Evolutionary conservation across 2,113 vertebrate genomes (phyloP), one percentile per base, ranked within the genome.

Genomic region (Sphaerodactylus townsendi): DNA sequence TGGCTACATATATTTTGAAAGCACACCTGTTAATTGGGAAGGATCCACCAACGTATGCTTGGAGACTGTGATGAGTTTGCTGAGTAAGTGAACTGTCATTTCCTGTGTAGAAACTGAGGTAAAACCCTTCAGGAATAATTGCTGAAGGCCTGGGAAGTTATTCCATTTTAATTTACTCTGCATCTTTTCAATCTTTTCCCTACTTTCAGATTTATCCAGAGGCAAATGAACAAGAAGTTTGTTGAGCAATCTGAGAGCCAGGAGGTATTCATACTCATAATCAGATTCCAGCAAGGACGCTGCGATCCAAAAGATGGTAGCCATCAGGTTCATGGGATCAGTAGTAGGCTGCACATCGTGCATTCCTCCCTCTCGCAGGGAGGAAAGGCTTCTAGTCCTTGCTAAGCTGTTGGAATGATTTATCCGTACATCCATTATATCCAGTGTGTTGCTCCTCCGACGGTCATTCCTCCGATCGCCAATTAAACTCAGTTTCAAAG

Each of bases 91-190:
- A 91, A 99, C 97, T 72, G 98, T 99, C 96, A 99, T 98, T 96
- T 99, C 99, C 87, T 99, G 98, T 0, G 99, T 99, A 15, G 98
- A 97, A 3, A 97, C 95, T 13, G 98, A 99, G 93, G 99, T 99
- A 95, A 99, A 99, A 82, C 99, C 99, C 95, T 99, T 99, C 2
- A 99, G 95, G 94, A 99, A 99, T 86, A 99, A 98, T 90, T 99
- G 98, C 86, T 99, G 98, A 90, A 99, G 96, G 39, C 99, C 99
- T 21, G 99, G 99, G 83, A 98, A 99, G 88, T 97, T 99, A 93
- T 95, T 98, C 99, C 99, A 99, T 81, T 98, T 98, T 84, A 99
- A 89, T 93, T 99, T 98, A 92, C 92, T 96, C 91, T 98, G 98
- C 35, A 99, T 96, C 1, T 92, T 96, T 93, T 99, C 98, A 90